Evolutionary conservation across 2,797 vertebrate genomes (phyloP).

Genomic region (Sandelia bainsii): DNA sequence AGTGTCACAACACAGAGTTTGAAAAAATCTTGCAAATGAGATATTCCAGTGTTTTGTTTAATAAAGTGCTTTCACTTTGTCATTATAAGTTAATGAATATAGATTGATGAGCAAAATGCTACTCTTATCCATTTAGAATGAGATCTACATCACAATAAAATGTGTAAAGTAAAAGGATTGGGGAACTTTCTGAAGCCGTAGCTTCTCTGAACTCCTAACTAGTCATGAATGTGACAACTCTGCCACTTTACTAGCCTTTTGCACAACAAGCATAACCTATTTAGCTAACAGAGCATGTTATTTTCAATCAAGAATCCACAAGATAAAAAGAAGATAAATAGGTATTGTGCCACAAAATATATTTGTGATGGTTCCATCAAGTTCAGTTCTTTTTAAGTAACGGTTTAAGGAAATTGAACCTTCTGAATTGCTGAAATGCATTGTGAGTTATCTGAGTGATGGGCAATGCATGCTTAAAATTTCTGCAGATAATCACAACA

Average conservation of each 20-base stretch:
- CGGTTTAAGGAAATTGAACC: not conserved
- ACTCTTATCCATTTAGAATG: no score
- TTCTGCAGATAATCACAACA: constrained; percentile 55
- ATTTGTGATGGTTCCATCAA: not conserved
- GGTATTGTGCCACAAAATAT: not conserved
- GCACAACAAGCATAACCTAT: not conserved
- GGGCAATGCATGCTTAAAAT: constrained; percentile 39
- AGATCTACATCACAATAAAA: no score
- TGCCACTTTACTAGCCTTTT: not conserved
- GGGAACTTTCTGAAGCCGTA: no score
- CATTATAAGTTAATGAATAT: no score
- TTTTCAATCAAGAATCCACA: not conserved
- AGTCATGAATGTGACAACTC: not conserved
- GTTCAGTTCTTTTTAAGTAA: not conserved
- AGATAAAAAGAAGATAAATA: not conserved
- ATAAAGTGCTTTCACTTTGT: not conserved
- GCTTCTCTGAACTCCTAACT: not conserved
- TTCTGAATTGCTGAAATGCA: constrained; percentile 32
- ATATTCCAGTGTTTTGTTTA: no score
- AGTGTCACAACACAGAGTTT: no score
- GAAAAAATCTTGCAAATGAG: no score
- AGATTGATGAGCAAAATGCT: no score
- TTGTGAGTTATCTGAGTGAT: constrained; percentile 30
- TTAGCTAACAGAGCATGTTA: not conserved
- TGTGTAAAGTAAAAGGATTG: no score